Evolutionary conservation across 2,888 invertebrate genomes (phyloP).

Genomic region (Tenthredo livida): DNA sequence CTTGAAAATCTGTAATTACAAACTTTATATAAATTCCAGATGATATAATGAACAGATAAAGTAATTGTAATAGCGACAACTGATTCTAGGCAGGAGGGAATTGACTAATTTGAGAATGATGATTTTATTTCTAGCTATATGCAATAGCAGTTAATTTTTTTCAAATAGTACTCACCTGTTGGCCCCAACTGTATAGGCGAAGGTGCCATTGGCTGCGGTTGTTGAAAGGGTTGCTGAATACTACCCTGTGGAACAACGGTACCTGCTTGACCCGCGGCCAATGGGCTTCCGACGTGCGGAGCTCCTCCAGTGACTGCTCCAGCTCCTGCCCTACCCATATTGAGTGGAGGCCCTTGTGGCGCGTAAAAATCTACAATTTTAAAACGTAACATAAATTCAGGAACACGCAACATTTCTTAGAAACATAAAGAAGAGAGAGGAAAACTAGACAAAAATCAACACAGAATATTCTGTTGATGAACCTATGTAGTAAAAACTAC

Average conservation of each 20-base stretch:
- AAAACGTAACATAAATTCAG: not conserved
- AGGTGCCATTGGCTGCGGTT: constrained; percentile 69
- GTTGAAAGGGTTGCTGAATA: constrained; percentile 72
- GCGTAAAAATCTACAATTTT: constrained; percentile 56
- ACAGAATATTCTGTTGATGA: constrained; percentile 6
- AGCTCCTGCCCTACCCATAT: constrained; percentile 69
- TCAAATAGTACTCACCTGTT: constrained; percentile 63
- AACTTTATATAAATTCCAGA: too few relatives aligned
- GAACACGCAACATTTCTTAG: not conserved
- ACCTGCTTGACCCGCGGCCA: constrained; percentile 72
- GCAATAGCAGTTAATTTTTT: not conserved
- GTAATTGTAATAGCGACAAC: too few relatives aligned
- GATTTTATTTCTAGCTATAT: not conserved
- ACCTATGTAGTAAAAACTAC: not conserved
- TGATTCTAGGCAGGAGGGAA: too few relatives aligned
- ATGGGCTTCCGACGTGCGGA: constrained; percentile 71
- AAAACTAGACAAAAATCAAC: constrained; percentile 41
- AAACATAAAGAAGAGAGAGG: constrained; percentile 21
- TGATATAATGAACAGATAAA: too few relatives aligned
- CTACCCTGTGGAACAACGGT: constrained; percentile 71
- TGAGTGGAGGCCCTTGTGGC: constrained; percentile 64
- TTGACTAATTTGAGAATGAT: not conserved
- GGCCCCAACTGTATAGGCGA: constrained; percentile 69
- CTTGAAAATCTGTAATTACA: too few relatives aligned
- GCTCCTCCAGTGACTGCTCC: constrained; percentile 71